Base-by-base conservation (phyloP, 2,888 invertebrate species). In the Hartigia nigra region DNA sequence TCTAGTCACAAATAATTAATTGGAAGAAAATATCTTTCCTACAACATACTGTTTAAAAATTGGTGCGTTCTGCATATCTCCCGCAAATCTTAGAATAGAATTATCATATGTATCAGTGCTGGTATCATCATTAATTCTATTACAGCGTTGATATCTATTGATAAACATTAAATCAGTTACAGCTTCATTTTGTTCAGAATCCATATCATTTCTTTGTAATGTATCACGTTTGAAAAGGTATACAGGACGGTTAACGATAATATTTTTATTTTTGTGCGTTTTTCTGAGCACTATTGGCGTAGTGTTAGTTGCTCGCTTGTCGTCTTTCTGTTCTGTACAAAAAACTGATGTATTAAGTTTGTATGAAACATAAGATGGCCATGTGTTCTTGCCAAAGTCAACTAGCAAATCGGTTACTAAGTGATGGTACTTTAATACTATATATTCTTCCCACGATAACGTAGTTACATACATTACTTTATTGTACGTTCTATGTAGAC, bases 401-500 rank as follows among this genome's bases (percentile, higher is more conserved):
- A 92, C 91, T 75, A 95, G 87, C 72, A 95, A 91, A 76, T 93
- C 93, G 81, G 92, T 92, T 1, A 95, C 88, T 39, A 92, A 93
- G 81, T 92, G 93, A 84, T 94, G 94, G 75, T 93, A 92, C 81
- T 93, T 92, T 3, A 95, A 94, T 55, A 95, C 94, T 76, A 95
- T 87, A 84, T 94, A 95, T 84, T 96, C 95, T 85, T 95, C 94
- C 93, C 95, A 94, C 0, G 94, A 93, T 69, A 95, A 87, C 0
- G 94, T 93, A 69, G 84, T 84, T 32, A 89, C 87, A 78, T 90
- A 89, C 79, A 93, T 91, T 0, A 93, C 93, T 85, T 92, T 91
- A 84, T 93, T 92, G 79, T 93, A 93, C 78, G 94, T 94, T 82
- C 96, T 93, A 81, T 95, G 93, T 31, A 94, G 86, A 86, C 96